These are phyloP conservation scores for Fragum fragum DNA, from an alignment of 2,888 invertebrate species.

Conservation along the genomic window DNA sequence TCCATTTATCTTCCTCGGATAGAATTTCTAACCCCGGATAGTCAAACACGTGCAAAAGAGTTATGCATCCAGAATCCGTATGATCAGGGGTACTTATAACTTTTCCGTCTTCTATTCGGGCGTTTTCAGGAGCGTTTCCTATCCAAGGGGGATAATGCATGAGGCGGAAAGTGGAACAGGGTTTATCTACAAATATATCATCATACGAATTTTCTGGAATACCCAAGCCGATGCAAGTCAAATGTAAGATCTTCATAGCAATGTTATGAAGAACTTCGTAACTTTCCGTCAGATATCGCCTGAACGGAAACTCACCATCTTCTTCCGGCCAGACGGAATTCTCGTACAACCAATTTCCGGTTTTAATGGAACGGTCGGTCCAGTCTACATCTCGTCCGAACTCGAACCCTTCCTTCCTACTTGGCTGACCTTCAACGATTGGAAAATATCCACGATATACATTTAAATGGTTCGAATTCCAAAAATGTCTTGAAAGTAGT, in stretches of 20 bases:
- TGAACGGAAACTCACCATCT: conserved; percentile 69
- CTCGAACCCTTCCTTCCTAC: conserved; percentile 76
- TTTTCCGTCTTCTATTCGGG: conserved; percentile 67
- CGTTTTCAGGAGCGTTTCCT: conserved; percentile 57
- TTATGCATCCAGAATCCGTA: conserved; percentile 72
- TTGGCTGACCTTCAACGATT: conserved; percentile 62
- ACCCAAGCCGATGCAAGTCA: conserved; percentile 68
- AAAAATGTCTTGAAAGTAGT: conserved; percentile 61
- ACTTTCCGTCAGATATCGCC: conserved; percentile 47
- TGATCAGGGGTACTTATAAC: conserved; percentile 70
- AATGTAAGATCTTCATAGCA: conserved; percentile 66
- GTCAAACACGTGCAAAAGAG: conserved; percentile 67
- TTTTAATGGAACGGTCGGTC: conserved; percentile 52
- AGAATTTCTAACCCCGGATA: conserved; percentile 70
- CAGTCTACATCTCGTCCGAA: conserved; percentile 60
- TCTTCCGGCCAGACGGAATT: conserved; percentile 67
- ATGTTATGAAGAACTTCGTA: conserved; percentile 66
- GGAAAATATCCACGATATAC: conserved; percentile 76
- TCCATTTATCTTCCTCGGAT: conserved; percentile 63
- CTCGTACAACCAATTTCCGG: conserved; percentile 70
- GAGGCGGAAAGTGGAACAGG: conserved; percentile 71
- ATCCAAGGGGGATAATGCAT: conserved; percentile 75
- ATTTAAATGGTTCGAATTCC: conserved; percentile 69
- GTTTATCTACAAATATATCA: conserved; percentile 69
- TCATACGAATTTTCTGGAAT: conserved; percentile 71